Conservation (phyloP, 2,113 vertebrate species). For the Antechinus stuartii region DNA sequence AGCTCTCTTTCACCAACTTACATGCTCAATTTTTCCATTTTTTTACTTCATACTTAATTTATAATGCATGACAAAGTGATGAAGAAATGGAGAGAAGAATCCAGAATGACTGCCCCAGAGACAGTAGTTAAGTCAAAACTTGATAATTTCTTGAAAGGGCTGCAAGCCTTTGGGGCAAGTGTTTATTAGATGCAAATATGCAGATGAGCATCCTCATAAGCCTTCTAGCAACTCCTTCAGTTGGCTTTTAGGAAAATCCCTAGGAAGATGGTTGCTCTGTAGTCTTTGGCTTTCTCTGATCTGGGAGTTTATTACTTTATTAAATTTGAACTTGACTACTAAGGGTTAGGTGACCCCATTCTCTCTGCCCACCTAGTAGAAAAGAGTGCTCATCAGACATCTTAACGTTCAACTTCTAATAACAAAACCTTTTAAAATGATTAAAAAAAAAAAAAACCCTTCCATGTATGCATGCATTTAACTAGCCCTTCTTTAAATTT, state of each 20-base stretch:
- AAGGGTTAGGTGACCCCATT: neutral
- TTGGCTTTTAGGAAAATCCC: neutral
- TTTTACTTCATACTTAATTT: neutral
- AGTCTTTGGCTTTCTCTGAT: conserved; percentile 46
- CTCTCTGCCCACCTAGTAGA: conserved; percentile 28
- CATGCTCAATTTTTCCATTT: neutral
- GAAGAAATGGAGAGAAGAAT: neutral
- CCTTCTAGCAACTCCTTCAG: neutral
- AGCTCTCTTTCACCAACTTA: neutral
- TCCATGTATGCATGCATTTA: conserved; percentile 48
- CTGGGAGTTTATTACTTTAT: conserved; percentile 10
- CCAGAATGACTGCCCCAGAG: neutral
- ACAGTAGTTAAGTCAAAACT: neutral
- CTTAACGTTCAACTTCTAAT: conserved; percentile 47
- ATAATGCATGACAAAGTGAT: neutral
- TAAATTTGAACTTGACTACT: conserved; percentile 29
- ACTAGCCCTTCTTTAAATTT: conserved; percentile 60
- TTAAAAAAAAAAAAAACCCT: conserved; percentile 60
- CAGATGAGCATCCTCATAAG: neutral
- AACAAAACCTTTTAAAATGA: conserved; percentile 44
- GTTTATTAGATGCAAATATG: neutral
- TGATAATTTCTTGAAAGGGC: neutral
- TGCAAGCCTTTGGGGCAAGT: neutral
- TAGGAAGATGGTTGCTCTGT: neutral
- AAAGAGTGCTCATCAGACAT: conserved; percentile 25